Percentiles rank a stretch among this genome's conserved stretches.
phyloP scores from a whole-genome alignment of 2,888 invertebrate genomes.

The Criorhina ranunculi region DNA sequence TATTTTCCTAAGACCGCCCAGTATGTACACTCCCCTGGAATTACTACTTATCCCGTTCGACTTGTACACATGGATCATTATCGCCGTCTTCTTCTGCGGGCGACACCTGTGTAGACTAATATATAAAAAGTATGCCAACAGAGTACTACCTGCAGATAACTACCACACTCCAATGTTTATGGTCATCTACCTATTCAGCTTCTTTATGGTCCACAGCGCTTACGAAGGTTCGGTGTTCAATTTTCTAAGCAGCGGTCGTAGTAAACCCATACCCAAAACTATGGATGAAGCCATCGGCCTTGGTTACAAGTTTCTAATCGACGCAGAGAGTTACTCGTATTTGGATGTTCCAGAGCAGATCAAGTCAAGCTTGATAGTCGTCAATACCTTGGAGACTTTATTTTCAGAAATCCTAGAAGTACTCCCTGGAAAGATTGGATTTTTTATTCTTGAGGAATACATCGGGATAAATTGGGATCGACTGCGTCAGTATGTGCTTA shows the following conservation, averaged over 20 bases:
- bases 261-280: conserved; percentile 74
- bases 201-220: conserved; percentile 76
- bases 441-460: background rate
- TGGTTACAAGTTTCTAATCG: conserved; percentile 77
- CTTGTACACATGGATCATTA: background rate
- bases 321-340: conserved; percentile 77
- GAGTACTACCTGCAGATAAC: background rate
- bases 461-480: background rate
- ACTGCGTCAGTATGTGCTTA: background rate
- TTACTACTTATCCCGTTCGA: background rate
- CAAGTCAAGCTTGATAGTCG: background rate
- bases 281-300: conserved; percentile 65
- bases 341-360: conserved; percentile 58
- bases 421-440: background rate
- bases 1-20: background rate
- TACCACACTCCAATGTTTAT: no score
- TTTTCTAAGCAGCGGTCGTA: conserved; percentile 78
- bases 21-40: background rate
- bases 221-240: conserved; percentile 79
- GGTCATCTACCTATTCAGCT: background rate
- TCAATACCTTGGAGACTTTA: background rate
- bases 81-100: background rate
- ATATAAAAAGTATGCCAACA: background rate
- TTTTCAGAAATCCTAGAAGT: background rate
- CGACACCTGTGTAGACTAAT: background rate